A percentile compares a stretch with the other conserved stretches of the same genome.
phyloP scores from a whole-genome alignment of 2,888 invertebrate genomes.

The Cryptocephalus primarius region DNA sequence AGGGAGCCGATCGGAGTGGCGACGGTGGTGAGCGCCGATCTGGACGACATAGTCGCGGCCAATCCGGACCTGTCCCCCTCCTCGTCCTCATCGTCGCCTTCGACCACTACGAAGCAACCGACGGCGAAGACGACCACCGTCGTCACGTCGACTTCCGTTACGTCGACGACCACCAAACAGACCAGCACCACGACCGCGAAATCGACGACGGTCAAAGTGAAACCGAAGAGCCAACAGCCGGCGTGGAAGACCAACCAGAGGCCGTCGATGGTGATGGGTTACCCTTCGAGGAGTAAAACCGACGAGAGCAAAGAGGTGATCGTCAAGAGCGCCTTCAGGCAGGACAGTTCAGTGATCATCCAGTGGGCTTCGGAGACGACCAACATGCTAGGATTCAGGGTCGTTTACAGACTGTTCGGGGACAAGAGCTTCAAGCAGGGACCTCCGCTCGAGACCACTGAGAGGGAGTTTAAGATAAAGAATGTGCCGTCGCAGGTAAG shows the following conservation, averaged over 20 bases:
- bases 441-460: slow-evolving; percentile 78
- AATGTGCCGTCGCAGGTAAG: slow-evolving; percentile 79
- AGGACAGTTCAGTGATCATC: slow-evolving; percentile 79
- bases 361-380: slow-evolving; percentile 86
- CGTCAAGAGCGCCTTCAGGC: slow-evolving; percentile 74
- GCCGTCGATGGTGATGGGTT: slow-evolving; percentile 62
- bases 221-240: slow-evolving; percentile 14
- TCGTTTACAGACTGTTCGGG: slow-evolving; percentile 81
- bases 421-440: slow-evolving; percentile 85
- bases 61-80: slow-evolving; percentile 11
- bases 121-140: slow-evolving; percentile 25
- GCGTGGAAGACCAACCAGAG: slow-evolving; percentile 42
- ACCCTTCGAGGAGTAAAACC: slow-evolving; percentile 49
- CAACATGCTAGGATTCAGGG: slow-evolving; percentile 80
- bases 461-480: slow-evolving; percentile 85
- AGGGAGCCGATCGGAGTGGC: slow-evolving; percentile 43
- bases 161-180: slow-evolving; percentile 26
- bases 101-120: slow-evolving; percentile 26
- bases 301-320: slow-evolving; percentile 65
- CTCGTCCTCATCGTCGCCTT: slow-evolving; percentile 17
- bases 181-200: slow-evolving; percentile 24
- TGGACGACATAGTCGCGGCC: slow-evolving; percentile 31
- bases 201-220: slow-evolving; percentile 21
- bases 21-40: slow-evolving; percentile 45
- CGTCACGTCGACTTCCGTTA: slow-evolving; percentile 22